These are phyloP conservation scores for Drosophila prosaltans DNA, from an alignment of 1,140 invertebrate species.

Conservation along the genomic window DNA sequence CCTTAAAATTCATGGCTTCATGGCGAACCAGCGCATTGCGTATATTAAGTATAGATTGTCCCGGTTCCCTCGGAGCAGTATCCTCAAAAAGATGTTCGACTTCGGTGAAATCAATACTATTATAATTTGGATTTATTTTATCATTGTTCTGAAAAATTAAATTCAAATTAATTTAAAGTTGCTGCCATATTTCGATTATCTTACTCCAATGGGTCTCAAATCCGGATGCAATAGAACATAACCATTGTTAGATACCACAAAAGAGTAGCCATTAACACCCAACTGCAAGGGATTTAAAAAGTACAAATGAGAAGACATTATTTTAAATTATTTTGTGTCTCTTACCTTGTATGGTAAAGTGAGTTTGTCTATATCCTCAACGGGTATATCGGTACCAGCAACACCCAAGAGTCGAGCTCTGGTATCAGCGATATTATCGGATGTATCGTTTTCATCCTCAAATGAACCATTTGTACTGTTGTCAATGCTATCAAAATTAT, in stretches of 20 bases:
- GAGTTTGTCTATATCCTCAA: slow-evolving; percentile 93
- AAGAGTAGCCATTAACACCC: slow-evolving; percentile 97
- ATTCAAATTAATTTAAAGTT: background rate
- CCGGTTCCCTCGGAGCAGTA: slow-evolving; percentile 82
- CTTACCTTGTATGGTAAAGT: slow-evolving; percentile 91
- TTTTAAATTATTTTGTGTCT: no score
- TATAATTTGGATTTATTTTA: slow-evolving; percentile 95
- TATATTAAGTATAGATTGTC: slow-evolving; percentile 85
- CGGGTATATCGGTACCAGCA: slow-evolving; percentile 96
- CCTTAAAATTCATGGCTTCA: slow-evolving; percentile 86
- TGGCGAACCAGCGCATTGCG: slow-evolving; percentile 90
- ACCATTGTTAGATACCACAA: slow-evolving; percentile 98
- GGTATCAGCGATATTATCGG: slow-evolving; percentile 30
- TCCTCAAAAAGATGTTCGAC: slow-evolving; percentile 93
- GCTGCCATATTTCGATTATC: slow-evolving; percentile 37
- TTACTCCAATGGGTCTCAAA: slow-evolving; percentile 88
- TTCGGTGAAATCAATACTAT: slow-evolving; percentile 97
- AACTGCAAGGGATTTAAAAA: slow-evolving; percentile 85
- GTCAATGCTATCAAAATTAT: slow-evolving; percentile 86
- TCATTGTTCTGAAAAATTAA: slow-evolving; percentile 83
- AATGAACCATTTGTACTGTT: slow-evolving; percentile 84
- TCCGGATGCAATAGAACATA: slow-evolving; percentile 93
- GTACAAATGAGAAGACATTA: background rate
- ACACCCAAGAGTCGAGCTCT: slow-evolving; percentile 94
- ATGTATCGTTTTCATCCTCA: background rate